phyloP scores from a whole-genome alignment of 2,888 invertebrate genomes.

The Pasiphila rectangulata region DNA sequence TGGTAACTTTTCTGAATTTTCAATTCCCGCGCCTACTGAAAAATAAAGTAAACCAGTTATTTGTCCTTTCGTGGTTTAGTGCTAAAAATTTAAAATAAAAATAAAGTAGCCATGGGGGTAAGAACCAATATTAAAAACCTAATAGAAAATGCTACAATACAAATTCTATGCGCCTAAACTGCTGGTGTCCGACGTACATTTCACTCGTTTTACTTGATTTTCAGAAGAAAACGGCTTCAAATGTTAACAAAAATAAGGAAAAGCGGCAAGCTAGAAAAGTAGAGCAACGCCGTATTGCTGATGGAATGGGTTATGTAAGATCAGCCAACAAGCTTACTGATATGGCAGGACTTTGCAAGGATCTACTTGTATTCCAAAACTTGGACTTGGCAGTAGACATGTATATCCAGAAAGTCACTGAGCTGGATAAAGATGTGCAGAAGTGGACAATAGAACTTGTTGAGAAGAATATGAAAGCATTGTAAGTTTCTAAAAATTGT shows the following conservation, averaged over 20 bases:
- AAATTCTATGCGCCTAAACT: too few relatives aligned
- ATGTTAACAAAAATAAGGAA: conserved; percentile 80
- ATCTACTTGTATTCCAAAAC: conserved; percentile 82
- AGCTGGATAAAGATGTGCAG: conserved; percentile 79
- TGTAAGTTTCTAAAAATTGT: conserved; percentile 74
- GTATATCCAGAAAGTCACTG: conserved; percentile 79
- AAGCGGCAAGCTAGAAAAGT: conserved; percentile 82
- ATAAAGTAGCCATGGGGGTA: conserved; percentile 43
- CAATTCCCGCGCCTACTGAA: conserved; percentile 4
- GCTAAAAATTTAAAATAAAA: too few relatives aligned
- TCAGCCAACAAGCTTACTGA: conserved; percentile 82
- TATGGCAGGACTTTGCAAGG: conserved; percentile 81
- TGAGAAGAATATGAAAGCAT: conserved; percentile 88
- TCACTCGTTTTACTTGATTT: conserved; percentile 20
- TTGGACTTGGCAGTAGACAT: conserved; percentile 82
- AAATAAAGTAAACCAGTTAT: too few relatives aligned
- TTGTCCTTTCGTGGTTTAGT: too few relatives aligned
- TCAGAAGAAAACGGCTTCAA: conserved; percentile 74
- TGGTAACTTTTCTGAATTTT: neutral
- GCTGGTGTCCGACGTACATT: neutral
- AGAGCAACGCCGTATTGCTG: conserved; percentile 81
- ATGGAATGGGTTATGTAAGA: conserved; percentile 81
- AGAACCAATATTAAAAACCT: conserved; percentile 27
- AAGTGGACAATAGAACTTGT: conserved; percentile 88
- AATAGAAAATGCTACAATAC: too few relatives aligned